Conservation (phyloP, 2,888 invertebrate species). For the Rapana venosa region DNA sequence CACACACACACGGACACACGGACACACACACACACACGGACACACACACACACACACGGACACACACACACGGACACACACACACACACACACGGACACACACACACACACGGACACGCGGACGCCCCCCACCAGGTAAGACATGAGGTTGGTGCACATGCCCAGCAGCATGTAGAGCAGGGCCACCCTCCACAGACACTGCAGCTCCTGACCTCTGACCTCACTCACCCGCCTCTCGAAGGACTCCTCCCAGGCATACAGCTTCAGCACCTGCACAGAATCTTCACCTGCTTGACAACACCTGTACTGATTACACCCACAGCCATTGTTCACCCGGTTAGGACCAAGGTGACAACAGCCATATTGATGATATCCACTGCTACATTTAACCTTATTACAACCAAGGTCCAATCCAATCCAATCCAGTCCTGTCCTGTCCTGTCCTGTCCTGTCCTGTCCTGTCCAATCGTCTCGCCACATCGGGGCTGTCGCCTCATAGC, state of each 20-base stretch:
- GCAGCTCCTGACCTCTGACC: conserved; percentile 92
- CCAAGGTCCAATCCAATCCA: too few relatives aligned
- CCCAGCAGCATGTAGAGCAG: conserved; percentile 85
- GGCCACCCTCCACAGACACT: conserved; percentile 90
- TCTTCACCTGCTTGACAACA: too few relatives aligned
- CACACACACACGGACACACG: not conserved
- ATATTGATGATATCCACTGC: too few relatives aligned
- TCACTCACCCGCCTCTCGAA: conserved; percentile 91
- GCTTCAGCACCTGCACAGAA: conserved; percentile 32
- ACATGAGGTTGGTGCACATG: conserved; percentile 95
- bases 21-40: not conserved
- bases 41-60: conserved; percentile 25
- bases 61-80: conserved; percentile 4
- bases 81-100: not conserved
- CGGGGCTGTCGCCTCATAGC: too few relatives aligned
- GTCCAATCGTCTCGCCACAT: too few relatives aligned
- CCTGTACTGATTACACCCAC: too few relatives aligned
- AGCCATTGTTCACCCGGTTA: too few relatives aligned
- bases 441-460: too few relatives aligned
- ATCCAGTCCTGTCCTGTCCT: too few relatives aligned
- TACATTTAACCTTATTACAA: too few relatives aligned
- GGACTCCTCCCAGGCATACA: conserved; percentile 95
- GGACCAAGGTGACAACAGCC: too few relatives aligned
- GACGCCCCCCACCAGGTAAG: conserved; percentile 86
- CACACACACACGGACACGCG: not conserved